Conservation (phyloP, 1,140 invertebrate species). For the Solenopsis fugax region DNA sequence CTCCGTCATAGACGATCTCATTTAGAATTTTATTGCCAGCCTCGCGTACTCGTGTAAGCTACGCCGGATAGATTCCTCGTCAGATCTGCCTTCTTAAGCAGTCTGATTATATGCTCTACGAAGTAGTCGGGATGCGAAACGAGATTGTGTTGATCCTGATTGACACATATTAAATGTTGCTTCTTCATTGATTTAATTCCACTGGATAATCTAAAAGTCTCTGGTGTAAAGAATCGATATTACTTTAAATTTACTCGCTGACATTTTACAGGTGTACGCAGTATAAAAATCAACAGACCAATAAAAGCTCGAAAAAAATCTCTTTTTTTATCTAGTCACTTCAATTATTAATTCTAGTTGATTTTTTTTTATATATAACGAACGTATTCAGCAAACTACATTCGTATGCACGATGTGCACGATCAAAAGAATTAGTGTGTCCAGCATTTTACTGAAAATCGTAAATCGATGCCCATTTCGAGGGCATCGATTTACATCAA, state of each 20-base stretch:
- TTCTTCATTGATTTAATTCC: conserved; percentile 27
- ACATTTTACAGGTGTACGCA: background rate
- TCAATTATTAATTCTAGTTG: conserved; percentile 2
- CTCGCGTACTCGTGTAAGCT: conserved; percentile 30
- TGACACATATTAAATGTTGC: conserved; percentile 26
- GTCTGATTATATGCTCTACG: conserved; percentile 12
- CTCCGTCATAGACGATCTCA: conserved; percentile 40
- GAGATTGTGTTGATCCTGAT: conserved; percentile 33
- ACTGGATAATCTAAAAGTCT: background rate
- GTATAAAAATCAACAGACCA: conserved; percentile 8
- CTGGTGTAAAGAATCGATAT: conserved; percentile 7
- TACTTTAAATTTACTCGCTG: background rate
- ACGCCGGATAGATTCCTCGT: conserved; percentile 35
- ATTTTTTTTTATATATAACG: background rate
- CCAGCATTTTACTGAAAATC: background rate
- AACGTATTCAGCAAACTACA: background rate
- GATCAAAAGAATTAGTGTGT: conserved; percentile 4
- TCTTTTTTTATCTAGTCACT: background rate
- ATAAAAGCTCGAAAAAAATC: background rate
- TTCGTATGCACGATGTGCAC: background rate
- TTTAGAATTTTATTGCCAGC: conserved; percentile 61
- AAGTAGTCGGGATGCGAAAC: background rate
- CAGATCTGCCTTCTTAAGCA: background rate
- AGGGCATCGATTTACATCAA: background rate
- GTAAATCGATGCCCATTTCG: too few species aligned